Percentiles rank a stretch among this genome's conserved stretches.
phyloP scores from a whole-genome alignment of 2,888 invertebrate genomes.

The Leptopterna dolabrata region DNA sequence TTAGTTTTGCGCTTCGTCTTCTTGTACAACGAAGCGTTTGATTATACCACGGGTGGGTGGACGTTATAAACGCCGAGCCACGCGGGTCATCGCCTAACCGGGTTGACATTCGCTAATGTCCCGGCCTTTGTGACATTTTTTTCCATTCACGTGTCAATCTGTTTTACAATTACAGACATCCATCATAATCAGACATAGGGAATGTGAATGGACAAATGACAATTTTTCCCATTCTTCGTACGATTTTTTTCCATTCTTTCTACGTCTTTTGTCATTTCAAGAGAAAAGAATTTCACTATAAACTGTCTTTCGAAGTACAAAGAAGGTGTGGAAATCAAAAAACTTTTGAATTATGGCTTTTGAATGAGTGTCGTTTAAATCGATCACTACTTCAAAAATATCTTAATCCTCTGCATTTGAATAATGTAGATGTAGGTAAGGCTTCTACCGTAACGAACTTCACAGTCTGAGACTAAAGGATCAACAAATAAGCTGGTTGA shows the following conservation, averaged over 20 bases:
- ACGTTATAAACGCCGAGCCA: not conserved
- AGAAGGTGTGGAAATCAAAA: too few relatives aligned
- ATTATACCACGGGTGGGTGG: not conserved
- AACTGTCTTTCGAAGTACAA: too few relatives aligned
- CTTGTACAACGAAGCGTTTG: not conserved
- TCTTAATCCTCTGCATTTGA: too few relatives aligned
- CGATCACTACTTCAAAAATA: too few relatives aligned
- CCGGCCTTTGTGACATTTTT: not conserved
- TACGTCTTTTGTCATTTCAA: not conserved
- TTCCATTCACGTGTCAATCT: not conserved
- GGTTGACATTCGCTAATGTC: not conserved
- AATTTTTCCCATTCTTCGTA: not conserved
- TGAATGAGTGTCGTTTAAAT: too few relatives aligned
- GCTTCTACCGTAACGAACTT: too few relatives aligned
- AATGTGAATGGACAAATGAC: not conserved
- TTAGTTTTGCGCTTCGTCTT: not conserved
- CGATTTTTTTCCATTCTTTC: not conserved
- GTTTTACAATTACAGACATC: not conserved
- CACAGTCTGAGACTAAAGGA: not conserved
- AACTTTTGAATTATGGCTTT: too few relatives aligned
- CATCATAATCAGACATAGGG: not conserved
- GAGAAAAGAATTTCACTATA: too few relatives aligned
- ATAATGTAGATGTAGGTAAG: too few relatives aligned
- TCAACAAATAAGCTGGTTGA: not conserved
- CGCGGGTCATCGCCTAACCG: not conserved